A percentile compares a stretch with the other conserved stretches of the same genome.
Evolutionary conservation across 2,888 invertebrate species (phyloP).

Genomic region (Panorpa germanica): DNA sequence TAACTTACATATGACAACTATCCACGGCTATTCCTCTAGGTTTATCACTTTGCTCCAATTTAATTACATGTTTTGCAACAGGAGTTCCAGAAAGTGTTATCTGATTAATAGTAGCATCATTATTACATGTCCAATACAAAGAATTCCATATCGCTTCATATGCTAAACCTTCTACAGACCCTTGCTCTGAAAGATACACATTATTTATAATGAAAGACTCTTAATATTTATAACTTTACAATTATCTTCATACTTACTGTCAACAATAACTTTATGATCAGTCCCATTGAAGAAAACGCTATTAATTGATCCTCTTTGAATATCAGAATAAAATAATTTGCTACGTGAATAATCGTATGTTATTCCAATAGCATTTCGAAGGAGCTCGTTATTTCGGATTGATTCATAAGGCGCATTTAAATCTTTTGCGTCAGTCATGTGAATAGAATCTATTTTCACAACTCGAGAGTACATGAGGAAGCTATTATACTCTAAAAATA

Average conservation of each 20-base stretch:
- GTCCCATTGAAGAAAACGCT: conserved; percentile 65
- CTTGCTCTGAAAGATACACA: conserved; percentile 37
- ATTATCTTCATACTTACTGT: conserved; percentile 28
- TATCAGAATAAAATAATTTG: conserved; percentile 72
- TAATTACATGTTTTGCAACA: conserved; percentile 32
- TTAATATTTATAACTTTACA: conserved; percentile 2
- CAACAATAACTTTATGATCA: conserved; percentile 46
- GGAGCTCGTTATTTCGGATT: conserved; percentile 48
- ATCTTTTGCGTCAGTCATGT: conserved; percentile 47
- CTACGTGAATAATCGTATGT: conserved; percentile 53
- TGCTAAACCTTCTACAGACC: conserved; percentile 74
- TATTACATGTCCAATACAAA: conserved; percentile 76
- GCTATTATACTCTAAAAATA: conserved; percentile 45
- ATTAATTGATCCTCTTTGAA: conserved; percentile 69
- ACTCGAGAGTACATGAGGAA: conserved; percentile 74
- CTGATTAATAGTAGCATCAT: conserved; percentile 51
- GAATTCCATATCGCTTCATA: conserved; percentile 47
- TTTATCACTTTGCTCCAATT: conserved; percentile 49
- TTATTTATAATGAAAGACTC: conserved; percentile 5
- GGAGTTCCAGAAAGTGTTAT: conserved; percentile 25
- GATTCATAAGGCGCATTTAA: conserved; percentile 61
- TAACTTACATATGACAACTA: conserved; percentile 42
- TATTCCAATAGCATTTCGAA: conserved; percentile 75
- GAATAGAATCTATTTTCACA: conserved; percentile 62
- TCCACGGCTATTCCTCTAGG: conserved; percentile 74